Conservation (phyloP, 1,140 invertebrate species). For the Eriosoma lanigerum region DNA sequence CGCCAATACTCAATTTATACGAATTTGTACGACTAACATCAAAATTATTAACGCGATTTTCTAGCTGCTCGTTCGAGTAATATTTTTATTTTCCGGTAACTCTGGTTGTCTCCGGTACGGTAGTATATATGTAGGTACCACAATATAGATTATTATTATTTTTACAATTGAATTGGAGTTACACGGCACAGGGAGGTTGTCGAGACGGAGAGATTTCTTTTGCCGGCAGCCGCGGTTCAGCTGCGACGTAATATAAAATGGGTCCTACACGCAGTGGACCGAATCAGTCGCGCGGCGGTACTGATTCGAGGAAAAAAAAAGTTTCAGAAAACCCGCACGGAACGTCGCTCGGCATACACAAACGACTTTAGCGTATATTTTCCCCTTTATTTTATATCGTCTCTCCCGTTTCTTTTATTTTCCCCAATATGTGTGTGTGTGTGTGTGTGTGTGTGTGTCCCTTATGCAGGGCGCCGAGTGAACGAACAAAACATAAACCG, state of each 20-base stretch:
- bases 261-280: slow-evolving; percentile 46
- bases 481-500: not conserved
- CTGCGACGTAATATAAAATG: slow-evolving; percentile 43
- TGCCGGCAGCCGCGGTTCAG: slow-evolving; percentile 40
- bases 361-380: slow-evolving; percentile 35
- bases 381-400: slow-evolving; percentile 10
- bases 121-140: too few relatives aligned
- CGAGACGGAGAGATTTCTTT: slow-evolving; percentile 39
- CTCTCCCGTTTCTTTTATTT: not conserved
- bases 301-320: slow-evolving; percentile 27
- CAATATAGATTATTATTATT: too few relatives aligned
- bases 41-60: too few relatives aligned
- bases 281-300: slow-evolving; percentile 22
- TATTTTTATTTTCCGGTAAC: too few relatives aligned
- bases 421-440: too few relatives aligned
- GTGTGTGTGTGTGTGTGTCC: not conserved
- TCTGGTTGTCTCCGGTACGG: slow-evolving; percentile 28
- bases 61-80: too few relatives aligned
- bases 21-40: too few relatives aligned
- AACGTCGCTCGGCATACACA: slow-evolving; percentile 36
- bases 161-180: slow-evolving; percentile 19
- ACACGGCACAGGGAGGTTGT: slow-evolving; percentile 22
- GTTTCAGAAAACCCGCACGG: slow-evolving; percentile 34
- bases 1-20: too few relatives aligned
- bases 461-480: not conserved